Evolutionary conservation across 2,113 vertebrate genomes (phyloP), one percentile per base, ranked within the genome.

Genomic region (Chloropsis hardwickii): DNA sequence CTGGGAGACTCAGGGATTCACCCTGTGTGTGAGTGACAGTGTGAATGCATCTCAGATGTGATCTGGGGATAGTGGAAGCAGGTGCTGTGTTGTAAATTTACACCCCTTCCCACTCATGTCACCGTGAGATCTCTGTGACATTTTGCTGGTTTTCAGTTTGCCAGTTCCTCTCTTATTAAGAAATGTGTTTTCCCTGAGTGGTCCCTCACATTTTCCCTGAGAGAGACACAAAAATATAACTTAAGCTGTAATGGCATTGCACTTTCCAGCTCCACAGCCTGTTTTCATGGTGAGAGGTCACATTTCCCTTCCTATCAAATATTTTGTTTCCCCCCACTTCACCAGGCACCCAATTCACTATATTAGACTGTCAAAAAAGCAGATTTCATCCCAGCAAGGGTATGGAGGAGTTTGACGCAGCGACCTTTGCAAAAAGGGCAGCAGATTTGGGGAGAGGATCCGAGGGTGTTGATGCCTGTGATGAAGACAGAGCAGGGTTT

Each of bases 391-490:
- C 42, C 7, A 23, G 11, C 4, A 56, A 33, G 17, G 10, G 6
- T 2, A 6, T 2, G 6, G 12, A 57, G 19, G 13, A 4, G 3
- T 44, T 47, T 33, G 9, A 27, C 5, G 14, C 1, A 28, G 9
- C 9, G 21, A 48, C 6, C 4, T 13, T 58, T 40, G 24, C 17
- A n/a, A 24, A 31, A 66, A 66, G 9, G 37, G 5, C 24, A 62
- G 35, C 50, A 47, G 42, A n/a, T 62, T 2, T 57, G 13, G 28
- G 39, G 20, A 33, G 42, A 48, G 7, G 9, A 66, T 37, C 13
- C 39, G 33, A 2, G 4, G 12, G 6, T 9, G 4, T 16, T 62
- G 7, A 28, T 0, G 1, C 4, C 18, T 10, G 13, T 15, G 19
- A 22, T 47, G 48, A 8, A 35, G 23, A 57, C 7, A 5, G 0